phyloP scores from a whole-genome alignment of 2,888 invertebrate genomes.

The Poecilus cupreus region DNA sequence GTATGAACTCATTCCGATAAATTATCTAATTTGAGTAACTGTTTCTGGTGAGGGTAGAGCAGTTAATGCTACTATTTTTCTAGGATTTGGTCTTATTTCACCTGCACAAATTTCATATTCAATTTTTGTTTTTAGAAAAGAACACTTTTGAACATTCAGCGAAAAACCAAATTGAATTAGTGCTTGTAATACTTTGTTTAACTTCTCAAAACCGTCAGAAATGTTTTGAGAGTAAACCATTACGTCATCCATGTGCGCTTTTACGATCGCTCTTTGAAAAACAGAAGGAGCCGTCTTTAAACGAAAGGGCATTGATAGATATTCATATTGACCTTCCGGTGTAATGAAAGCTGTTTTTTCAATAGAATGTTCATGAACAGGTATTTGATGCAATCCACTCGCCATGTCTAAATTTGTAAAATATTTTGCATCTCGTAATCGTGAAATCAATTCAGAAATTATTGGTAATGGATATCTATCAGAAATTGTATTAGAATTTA shows the following conservation, averaged over 20 bases:
- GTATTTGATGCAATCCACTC: slow-evolving; percentile 52
- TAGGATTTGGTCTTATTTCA: slow-evolving; percentile 58
- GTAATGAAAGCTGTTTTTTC: slow-evolving; percentile 32
- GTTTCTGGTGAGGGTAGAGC: background rate
- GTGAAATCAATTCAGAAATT: background rate
- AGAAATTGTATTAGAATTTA: background rate
- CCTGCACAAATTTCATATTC: slow-evolving; percentile 32
- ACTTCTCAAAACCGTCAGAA: background rate
- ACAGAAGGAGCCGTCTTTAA: slow-evolving; percentile 1
- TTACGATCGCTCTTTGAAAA: background rate
- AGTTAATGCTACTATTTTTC: slow-evolving; percentile 6
- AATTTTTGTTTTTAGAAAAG: slow-evolving; percentile 29
- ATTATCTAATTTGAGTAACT: slow-evolving; percentile 25
- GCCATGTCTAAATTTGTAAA: slow-evolving; percentile 15
- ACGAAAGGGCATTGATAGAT: background rate
- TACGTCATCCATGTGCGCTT: background rate
- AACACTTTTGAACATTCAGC: slow-evolving; percentile 26
- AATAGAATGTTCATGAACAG: slow-evolving; percentile 42
- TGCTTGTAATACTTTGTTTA: background rate
- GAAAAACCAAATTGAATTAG: background rate
- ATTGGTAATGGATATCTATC: background rate
- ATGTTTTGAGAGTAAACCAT: background rate
- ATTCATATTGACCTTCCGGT: background rate
- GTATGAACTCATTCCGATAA: slow-evolving; percentile 10
- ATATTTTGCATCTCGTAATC: background rate